Conservation (phyloP, 2,888 invertebrate genomes). For the Rotaria macrura region DNA sequence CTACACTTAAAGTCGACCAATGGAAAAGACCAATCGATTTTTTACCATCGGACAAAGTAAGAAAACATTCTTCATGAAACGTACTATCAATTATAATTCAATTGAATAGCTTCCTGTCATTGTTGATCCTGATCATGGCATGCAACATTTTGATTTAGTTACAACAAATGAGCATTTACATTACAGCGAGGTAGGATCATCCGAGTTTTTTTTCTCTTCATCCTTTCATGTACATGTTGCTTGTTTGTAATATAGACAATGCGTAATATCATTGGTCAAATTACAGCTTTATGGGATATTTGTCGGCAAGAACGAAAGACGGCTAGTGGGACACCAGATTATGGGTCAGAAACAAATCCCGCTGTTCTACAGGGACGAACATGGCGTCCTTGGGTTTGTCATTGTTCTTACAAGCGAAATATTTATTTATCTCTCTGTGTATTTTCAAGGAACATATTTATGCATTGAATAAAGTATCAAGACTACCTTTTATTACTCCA, state of each 20-base stretch:
- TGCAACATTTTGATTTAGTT: slow-evolving; percentile 46
- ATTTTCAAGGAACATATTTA: slow-evolving; percentile 45
- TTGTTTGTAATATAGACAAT: slow-evolving; percentile 40
- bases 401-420: neutral
- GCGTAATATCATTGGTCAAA: slow-evolving; percentile 48
- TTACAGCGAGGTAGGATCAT: slow-evolving; percentile 46
- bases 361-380: slow-evolving; percentile 34
- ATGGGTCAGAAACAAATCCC: neutral
- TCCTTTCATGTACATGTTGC: too few species aligned
- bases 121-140: slow-evolving; percentile 42
- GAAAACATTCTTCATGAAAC: neutral
- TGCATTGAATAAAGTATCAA: slow-evolving; percentile 46
- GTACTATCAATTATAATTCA: neutral
- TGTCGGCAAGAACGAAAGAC: slow-evolving; percentile 26
- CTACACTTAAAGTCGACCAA: slow-evolving; percentile 41
- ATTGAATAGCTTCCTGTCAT: slow-evolving; percentile 38
- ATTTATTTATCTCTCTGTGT: neutral
- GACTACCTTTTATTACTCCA: slow-evolving; percentile 44
- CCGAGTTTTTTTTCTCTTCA: neutral
- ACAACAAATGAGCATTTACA: slow-evolving; percentile 45
- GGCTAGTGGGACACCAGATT: neutral
- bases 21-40: slow-evolving; percentile 49
- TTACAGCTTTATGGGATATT: slow-evolving; percentile 46
- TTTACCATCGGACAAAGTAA: slow-evolving; percentile 35
- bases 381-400: slow-evolving; percentile 47